phyloP scores from a whole-genome alignment of 2,888 invertebrate species.

The Malthinus flaveolus region DNA sequence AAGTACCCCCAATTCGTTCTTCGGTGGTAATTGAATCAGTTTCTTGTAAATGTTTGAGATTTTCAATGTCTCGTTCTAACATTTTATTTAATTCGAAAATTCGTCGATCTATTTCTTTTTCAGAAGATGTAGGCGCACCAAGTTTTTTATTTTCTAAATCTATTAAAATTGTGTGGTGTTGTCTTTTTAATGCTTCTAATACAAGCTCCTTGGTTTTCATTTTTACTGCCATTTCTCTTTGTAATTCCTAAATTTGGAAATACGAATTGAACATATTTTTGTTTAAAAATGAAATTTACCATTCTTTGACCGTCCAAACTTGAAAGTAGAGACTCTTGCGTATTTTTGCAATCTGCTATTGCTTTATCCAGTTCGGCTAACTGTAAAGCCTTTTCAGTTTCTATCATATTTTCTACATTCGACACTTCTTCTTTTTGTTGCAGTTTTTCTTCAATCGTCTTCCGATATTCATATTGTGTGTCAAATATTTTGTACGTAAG shows the following conservation, averaged over 20 bases:
- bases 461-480: conserved; percentile 39
- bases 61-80: conserved; percentile 11
- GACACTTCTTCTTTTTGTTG: conserved; percentile 33
- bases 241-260: conserved; percentile 35
- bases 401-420: conserved; percentile 19
- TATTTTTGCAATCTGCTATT: conserved; percentile 39
- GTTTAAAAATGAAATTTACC: conserved; percentile 27
- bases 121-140: conserved; percentile 36
- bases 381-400: conserved; percentile 17
- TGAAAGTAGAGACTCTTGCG: conserved; percentile 37
- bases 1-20: conserved; percentile 11
- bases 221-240: conserved; percentile 40
- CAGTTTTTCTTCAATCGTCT: conserved; percentile 38
- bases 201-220: conserved; percentile 37
- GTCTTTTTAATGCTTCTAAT: conserved; percentile 35
- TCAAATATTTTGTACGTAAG: conserved; percentile 45
- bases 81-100: conserved; percentile 30
- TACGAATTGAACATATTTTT: neutral
- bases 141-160: conserved; percentile 40
- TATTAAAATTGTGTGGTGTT: conserved; percentile 36
- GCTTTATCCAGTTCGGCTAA: conserved; percentile 38
- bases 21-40: conserved; percentile 5
- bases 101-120: conserved; percentile 35
- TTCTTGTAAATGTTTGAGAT: conserved; percentile 12
- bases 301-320: conserved; percentile 41